Evolutionary conservation across 2,113 vertebrate species (phyloP).

Genomic region (Rhea americana): DNA sequence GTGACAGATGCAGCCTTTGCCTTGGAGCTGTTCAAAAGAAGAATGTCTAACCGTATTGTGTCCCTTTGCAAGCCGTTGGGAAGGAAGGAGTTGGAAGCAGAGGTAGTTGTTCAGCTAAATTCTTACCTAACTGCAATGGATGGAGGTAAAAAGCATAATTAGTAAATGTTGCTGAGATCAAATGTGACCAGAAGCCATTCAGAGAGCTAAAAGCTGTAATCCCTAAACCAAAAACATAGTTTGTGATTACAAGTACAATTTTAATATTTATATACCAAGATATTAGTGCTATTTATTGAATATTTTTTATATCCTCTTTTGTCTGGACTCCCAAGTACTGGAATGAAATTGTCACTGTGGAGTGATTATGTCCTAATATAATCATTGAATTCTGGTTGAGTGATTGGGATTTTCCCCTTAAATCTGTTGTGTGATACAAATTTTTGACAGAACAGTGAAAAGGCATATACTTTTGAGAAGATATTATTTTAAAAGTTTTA

Average conservation of each 20-base stretch:
- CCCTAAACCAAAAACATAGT: background rate
- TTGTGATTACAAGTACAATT: background rate
- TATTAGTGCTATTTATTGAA: background rate
- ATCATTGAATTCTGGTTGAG: no score
- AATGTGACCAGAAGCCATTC: background rate
- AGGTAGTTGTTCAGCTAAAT: background rate
- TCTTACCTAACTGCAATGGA: background rate
- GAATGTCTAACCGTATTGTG: background rate
- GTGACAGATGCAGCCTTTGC: background rate
- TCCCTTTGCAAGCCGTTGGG: background rate
- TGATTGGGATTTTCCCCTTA: background rate
- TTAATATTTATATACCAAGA: background rate
- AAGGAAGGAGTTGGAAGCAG: background rate
- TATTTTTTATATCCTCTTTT: background rate
- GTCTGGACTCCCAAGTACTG: background rate
- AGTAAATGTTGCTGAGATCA: background rate
- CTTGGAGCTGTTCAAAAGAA: constrained; percentile 12
- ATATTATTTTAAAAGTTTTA: background rate
- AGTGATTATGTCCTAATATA: background rate
- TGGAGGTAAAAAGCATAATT: background rate
- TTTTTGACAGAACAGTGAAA: background rate
- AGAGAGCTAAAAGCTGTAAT: background rate
- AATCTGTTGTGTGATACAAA: background rate
- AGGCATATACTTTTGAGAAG: background rate
- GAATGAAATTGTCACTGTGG: background rate